Base-by-base conservation (phyloP, 2,888 invertebrate species). In the Tipula lateralis region DNA sequence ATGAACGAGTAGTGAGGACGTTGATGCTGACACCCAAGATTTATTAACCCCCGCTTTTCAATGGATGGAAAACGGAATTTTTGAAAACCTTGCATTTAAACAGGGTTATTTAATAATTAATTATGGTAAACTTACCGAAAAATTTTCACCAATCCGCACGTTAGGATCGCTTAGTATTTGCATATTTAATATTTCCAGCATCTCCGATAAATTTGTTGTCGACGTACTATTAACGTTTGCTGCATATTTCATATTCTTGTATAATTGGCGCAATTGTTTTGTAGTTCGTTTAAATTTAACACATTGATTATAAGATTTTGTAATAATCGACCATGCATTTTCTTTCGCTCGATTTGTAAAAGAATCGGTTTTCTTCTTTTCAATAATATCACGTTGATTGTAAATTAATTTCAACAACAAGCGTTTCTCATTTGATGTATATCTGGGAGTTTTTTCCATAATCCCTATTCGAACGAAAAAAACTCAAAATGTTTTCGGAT, bases 1-100 rank as follows among this genome's bases (percentile, higher is more conserved):
- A 93, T 94, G 95, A 95, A 93, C 95, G 94, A 93, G 87, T 93
- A 94, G 95, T 95, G 95, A 95, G 95, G 92, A 91, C 93, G 94
- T 93, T 95, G 92, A 92, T 96, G 95, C 95, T 95, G 93, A 93
- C 94, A 94, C 94, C 94, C 91, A 91, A 89, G 90, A 90, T 89
- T 89, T 87, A 85, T 84, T 80, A 86, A 84, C 85, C 86, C 87
- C 86, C 86, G 83, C 86, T 85, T 85, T 90, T 89, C 89, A 29
- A 84, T 82, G 89, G 89, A 89, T 89, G 88, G 89, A 91, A 92
- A 93, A 93, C 93, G 95, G 95, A 95, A 95, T 95, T 95, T 95
- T 95, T 95, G 92, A 88, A 90, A 88, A 87, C 92, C 92, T 94
- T 95, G 95, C 95, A 93, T 94, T 87, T 92, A 87, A 91, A 89